These are phyloP conservation scores for Galeruca laticollis DNA, from an alignment of 2,888 invertebrate genomes.

Conservation along the genomic window DNA sequence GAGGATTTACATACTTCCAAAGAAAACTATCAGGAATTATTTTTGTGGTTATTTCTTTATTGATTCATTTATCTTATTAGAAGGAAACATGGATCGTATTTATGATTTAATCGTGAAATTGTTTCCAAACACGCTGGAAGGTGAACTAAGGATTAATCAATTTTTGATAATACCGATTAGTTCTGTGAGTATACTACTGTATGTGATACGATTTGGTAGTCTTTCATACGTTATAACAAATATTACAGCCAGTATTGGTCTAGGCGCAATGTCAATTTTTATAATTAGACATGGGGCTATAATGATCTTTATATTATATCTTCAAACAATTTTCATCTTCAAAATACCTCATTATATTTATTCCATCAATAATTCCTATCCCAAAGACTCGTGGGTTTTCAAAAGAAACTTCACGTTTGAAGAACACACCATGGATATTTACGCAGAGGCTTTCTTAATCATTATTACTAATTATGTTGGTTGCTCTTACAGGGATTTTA, in stretches of 20 bases:
- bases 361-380: not conserved
- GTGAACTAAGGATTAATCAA: not conserved
- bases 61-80: slow-evolving; percentile 14
- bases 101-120: no score
- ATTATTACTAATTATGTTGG: slow-evolving; percentile 29
- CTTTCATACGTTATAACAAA: not conserved
- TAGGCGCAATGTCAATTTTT: not conserved
- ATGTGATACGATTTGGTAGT: slow-evolving; percentile 4
- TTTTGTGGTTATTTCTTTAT: slow-evolving; percentile 28
- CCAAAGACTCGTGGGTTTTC: slow-evolving; percentile 9
- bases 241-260: not conserved
- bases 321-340: not conserved
- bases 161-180: not conserved
- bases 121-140: not conserved
- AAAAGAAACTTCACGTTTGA: not conserved
- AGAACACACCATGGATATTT: not conserved
- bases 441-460: slow-evolving; percentile 16
- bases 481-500: not conserved
- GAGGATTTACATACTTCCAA: slow-evolving; percentile 28
- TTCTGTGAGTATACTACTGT: not conserved
- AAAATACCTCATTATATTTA: not conserved
- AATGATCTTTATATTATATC: slow-evolving; percentile 5
- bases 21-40: slow-evolving; percentile 14
- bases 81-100: no score
- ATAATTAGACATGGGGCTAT: not conserved